A percentile compares a stretch with the other conserved stretches of the same genome.
Evolutionary conservation across 2,113 vertebrate species (phyloP).

Genomic region (Chamaea fasciata): DNA sequence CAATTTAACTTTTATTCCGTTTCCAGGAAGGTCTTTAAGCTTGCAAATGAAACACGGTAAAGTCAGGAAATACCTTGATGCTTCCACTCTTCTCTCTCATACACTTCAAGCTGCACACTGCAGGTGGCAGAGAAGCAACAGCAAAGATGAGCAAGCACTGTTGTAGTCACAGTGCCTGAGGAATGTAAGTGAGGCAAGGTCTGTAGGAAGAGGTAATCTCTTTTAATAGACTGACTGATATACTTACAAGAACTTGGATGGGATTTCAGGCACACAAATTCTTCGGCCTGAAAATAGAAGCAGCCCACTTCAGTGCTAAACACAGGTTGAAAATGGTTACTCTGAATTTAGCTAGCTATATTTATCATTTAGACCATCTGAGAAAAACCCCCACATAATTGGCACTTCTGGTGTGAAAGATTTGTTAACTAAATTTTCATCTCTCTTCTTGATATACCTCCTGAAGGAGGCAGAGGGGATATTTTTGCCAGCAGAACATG

Average conservation of each 20-base stretch:
- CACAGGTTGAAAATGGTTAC: constrained; percentile 12
- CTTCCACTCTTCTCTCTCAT: not conserved
- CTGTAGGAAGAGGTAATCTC: constrained; percentile 19
- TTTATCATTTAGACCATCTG: constrained; percentile 35
- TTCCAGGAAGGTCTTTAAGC: not conserved
- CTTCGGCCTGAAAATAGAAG: constrained; percentile 24
- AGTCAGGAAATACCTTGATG: not conserved
- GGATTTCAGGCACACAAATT: not conserved
- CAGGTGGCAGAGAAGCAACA: constrained; percentile 46
- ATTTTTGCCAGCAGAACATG: constrained; percentile 1
- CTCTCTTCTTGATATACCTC: not conserved
- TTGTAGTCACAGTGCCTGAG: not conserved
- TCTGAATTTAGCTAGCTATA: constrained; percentile 47
- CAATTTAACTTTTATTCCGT: not conserved
- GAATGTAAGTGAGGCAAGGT: not conserved
- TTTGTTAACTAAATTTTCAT: constrained; percentile 6
- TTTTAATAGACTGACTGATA: constrained; percentile 43
- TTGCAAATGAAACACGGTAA: not conserved
- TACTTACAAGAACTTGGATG: constrained; percentile 16
- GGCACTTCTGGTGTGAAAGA: not conserved
- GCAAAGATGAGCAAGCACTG: not conserved
- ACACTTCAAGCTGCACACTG: not conserved
- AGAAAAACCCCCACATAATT: not conserved
- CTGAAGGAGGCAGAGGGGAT: not conserved
- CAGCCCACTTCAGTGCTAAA: constrained; percentile 36